Evolutionary conservation across 2,797 vertebrate species (phyloP).

Genomic region (Strix occidentalis): DNA sequence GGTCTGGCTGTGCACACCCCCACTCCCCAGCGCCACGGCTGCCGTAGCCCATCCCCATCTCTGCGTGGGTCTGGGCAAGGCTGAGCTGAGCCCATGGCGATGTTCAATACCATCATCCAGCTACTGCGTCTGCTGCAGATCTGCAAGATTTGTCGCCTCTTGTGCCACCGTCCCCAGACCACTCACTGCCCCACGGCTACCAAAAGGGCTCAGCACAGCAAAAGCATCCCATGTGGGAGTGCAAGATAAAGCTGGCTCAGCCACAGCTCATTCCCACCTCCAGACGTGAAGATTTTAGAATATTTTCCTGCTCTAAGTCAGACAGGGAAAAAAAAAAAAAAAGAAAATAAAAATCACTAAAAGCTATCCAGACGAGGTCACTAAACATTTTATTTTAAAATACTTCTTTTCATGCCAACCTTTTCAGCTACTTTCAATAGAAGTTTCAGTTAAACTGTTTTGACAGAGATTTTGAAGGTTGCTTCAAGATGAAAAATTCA

Average conservation of each 20-base stretch:
- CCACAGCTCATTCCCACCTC: background rate
- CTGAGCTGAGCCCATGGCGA: rapidly evolving
- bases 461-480: slow-evolving; percentile 16
- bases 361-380: background rate
- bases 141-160: background rate
- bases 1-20: background rate
- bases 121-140: background rate
- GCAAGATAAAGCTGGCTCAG: background rate
- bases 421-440: background rate
- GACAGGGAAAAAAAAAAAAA: background rate
- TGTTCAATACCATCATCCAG: background rate
- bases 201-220: background rate
- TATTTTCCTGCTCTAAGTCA: background rate
- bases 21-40: rapidly evolving
- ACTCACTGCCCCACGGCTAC: background rate
- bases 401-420: background rate
- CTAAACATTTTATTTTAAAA: background rate
- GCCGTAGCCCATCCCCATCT: background rate
- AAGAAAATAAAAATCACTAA: background rate
- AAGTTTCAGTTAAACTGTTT: background rate
- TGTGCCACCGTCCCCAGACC: background rate
- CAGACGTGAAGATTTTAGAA: background rate
- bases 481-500: background rate
- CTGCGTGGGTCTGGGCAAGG: rapidly evolving
- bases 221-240: background rate